Evolutionary conservation across 2,888 invertebrate species (phyloP), one percentile per base, ranked within the genome.

Genomic region (Mesorhabditis sp.): DNA sequence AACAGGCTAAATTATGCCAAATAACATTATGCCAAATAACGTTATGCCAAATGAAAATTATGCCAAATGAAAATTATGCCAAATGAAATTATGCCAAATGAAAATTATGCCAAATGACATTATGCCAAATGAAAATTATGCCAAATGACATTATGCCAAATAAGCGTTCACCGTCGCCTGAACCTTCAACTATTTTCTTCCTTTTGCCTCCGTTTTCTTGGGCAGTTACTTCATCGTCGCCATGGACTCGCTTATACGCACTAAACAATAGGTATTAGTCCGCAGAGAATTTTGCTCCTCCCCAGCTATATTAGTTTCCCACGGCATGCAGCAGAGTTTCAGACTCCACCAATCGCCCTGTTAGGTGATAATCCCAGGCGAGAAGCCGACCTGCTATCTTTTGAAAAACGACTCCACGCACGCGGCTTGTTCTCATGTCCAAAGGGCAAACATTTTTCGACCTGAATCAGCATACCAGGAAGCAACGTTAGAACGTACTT

Each of bases 321-420:
- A 28, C 28, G 28, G 28, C 28, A 28, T 28, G 28, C 28, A 28
- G 28, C 28, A 28, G 28, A 28, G 28, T 28, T 28, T 28, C 28
- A 28, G 28, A 28, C 28, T 28, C 28, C 28, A 28, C 28, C 28
- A 28, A 28, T 28, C 28, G 28, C 28, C 28, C 28, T 28, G 28
- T 28, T 28, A 28, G 28, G 28, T 28, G 28, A 28, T 28, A 28
- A 28, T 28, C 28, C 28, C 28, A 28, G 28, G 10, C 58, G 42
- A 44, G 44, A 13, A 66, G 15, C 71, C 7, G 90, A 76, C 71
- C 90, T 90, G 86, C 91, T 92, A 72, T 93, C 93, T 58, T 90
- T 86, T 0, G 94, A 90, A 88, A 95, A 92, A 88, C 94, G 94
- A 86, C 94, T 95, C 94, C 95, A 95, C 0, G 95, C 90, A 87